Conservation (phyloP, 1,140 invertebrate species). For the Copidosoma floridanum region DNA sequence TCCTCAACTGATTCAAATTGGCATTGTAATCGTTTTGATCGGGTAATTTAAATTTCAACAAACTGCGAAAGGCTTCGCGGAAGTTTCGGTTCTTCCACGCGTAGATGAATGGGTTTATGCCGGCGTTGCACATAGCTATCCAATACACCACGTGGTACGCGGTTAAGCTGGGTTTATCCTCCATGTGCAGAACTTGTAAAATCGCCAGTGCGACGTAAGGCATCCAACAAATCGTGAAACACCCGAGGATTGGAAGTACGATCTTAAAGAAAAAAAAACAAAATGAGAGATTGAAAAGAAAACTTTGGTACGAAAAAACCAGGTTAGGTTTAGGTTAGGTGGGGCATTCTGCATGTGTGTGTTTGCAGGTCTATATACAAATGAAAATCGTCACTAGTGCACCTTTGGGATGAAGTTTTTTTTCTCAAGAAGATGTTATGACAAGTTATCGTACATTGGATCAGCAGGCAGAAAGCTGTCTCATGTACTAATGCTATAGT, state of each 20-base stretch:
- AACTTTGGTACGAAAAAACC: not conserved
- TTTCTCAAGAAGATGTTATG: no score
- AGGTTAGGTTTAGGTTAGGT: no score
- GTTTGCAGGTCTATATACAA: no score
- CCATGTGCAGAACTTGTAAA: slow-evolving; percentile 58
- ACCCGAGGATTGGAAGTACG: slow-evolving; percentile 69
- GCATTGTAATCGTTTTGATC: slow-evolving; percentile 45
- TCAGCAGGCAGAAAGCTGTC: no score
- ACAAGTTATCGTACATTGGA: no score
- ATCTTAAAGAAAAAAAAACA: slow-evolving; percentile 61
- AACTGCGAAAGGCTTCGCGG: slow-evolving; percentile 64
- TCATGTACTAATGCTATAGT: no score
- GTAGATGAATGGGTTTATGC: slow-evolving; percentile 76
- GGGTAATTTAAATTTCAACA: slow-evolving; percentile 64
- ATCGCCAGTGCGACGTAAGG: slow-evolving; percentile 70
- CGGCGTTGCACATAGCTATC: slow-evolving; percentile 72
- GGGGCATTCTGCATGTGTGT: no score
- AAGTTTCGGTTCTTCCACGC: slow-evolving; percentile 79
- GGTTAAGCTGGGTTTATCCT: slow-evolving; percentile 54
- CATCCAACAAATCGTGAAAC: slow-evolving; percentile 74
- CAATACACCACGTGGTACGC: slow-evolving; percentile 69
- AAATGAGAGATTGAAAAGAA: not conserved
- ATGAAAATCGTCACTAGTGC: no score
- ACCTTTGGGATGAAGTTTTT: no score
- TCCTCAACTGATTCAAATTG: slow-evolving; percentile 35